A percentile compares a stretch with the other conserved stretches of the same genome.
Conservation (phyloP, 2,113 vertebrate genomes). For the Clarias batrachus region DNA sequence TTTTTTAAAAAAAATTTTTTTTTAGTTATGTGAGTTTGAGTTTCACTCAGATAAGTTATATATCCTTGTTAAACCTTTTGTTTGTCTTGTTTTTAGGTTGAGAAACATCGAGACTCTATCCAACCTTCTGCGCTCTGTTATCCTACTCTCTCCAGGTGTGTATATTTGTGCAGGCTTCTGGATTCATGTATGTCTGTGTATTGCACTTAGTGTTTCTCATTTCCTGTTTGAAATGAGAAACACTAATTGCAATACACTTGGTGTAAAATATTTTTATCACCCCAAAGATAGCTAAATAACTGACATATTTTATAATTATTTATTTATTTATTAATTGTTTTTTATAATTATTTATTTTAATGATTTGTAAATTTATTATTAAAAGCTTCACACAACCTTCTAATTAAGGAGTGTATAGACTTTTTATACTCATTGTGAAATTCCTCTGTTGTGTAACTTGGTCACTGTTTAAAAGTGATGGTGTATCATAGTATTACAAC, state of each 20-base stretch:
- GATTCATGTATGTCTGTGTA: background rate
- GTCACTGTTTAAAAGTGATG: background rate
- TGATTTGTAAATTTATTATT: no score
- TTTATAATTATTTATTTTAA: no score
- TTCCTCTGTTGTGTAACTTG: background rate
- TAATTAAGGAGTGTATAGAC: background rate
- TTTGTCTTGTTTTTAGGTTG: constrained; percentile 66
- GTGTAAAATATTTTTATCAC: no score
- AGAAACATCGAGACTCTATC: constrained; percentile 87
- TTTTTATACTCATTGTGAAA: background rate
- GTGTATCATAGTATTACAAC: no score
- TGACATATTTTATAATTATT: no score
- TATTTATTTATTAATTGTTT: no score
- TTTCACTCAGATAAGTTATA: background rate
- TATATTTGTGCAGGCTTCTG: background rate
- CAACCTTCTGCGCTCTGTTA: constrained; percentile 83
- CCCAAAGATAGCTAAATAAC: no score
- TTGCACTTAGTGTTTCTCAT: background rate
- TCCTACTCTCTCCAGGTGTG: constrained; percentile 77
- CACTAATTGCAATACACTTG: no score
- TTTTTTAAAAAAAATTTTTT: no score
- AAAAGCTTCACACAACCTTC: no score
- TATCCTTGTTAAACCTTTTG: background rate
- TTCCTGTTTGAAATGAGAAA: background rate
- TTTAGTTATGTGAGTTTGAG: constrained; percentile 2